Evolutionary conservation across 2,888 invertebrate genomes (phyloP).

Genomic region (Zygothrica quintamaculata): DNA sequence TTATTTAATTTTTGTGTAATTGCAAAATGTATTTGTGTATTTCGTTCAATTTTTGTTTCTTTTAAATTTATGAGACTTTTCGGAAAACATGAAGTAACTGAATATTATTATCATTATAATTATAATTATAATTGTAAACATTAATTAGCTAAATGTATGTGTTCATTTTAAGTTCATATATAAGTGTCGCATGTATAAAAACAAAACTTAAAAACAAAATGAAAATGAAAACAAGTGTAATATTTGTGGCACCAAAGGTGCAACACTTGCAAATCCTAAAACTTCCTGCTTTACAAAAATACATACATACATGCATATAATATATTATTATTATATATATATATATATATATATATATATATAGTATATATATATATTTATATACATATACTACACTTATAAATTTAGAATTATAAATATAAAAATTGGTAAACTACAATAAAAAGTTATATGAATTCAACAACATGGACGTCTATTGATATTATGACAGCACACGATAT

Average conservation of each 20-base stretch:
- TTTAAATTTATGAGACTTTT: slow-evolving; percentile 54
- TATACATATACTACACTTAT: too few species aligned
- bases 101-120: slow-evolving; percentile 71
- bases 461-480: too few species aligned
- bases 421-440: slow-evolving; percentile 67
- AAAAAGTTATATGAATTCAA: slow-evolving; percentile 67
- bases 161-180: slow-evolving; percentile 74
- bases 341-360: slow-evolving; percentile 49
- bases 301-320: slow-evolving; percentile 38
- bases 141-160: slow-evolving; percentile 78
- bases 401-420: too few species aligned
- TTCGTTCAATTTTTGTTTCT: slow-evolving; percentile 51
- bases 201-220: slow-evolving; percentile 32
- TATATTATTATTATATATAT: slow-evolving; percentile 27
- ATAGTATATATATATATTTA: slow-evolving; percentile 56
- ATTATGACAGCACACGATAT: not conserved
- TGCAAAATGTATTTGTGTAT: slow-evolving; percentile 37
- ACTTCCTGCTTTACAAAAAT: slow-evolving; percentile 78
- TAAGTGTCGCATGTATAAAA: slow-evolving; percentile 69
- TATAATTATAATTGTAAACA: slow-evolving; percentile 49
- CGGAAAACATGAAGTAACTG: slow-evolving; percentile 74
- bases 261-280: slow-evolving; percentile 74
- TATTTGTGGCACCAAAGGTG: slow-evolving; percentile 73
- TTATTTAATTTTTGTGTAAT: slow-evolving; percentile 14
- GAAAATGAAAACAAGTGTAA: slow-evolving; percentile 51